phyloP scores from a whole-genome alignment of 2,797 vertebrate genomes.

The Melanotaenia nigrans region DNA sequence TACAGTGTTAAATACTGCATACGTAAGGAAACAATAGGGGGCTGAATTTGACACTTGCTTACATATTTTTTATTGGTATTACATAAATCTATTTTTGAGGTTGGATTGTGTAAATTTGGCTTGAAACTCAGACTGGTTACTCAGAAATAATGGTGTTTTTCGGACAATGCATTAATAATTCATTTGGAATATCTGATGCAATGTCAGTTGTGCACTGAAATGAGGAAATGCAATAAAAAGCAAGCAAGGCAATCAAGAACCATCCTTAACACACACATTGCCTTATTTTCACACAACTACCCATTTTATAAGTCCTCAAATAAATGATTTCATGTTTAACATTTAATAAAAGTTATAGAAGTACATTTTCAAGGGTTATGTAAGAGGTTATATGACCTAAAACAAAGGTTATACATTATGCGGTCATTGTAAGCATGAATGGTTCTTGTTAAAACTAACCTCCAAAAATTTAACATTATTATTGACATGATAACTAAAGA shows the following conservation, averaged over 20 bases:
- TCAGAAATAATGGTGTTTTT: slow-evolving; percentile 23
- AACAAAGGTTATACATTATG: slow-evolving; percentile 17
- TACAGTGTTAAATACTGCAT: slow-evolving; percentile 33
- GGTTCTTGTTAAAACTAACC: slow-evolving; percentile 39
- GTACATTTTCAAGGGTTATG: slow-evolving; percentile 29
- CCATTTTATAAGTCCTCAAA: slow-evolving; percentile 45
- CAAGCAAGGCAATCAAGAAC: slow-evolving; percentile 55
- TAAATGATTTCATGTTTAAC: slow-evolving; percentile 27
- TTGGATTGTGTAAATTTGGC: slow-evolving; percentile 8
- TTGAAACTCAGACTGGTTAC: neutral
- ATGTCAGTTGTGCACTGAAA: slow-evolving; percentile 37
- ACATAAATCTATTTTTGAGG: slow-evolving; percentile 13
- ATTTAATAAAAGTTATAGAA: slow-evolving; percentile 40
- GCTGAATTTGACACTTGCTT: slow-evolving; percentile 33
- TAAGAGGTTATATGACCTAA: slow-evolving; percentile 12
- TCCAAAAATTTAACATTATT: slow-evolving; percentile 25
- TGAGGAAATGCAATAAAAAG: slow-evolving; percentile 62
- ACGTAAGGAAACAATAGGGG: slow-evolving; percentile 15
- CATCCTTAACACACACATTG: slow-evolving; percentile 37
- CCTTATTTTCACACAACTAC: slow-evolving; percentile 57
- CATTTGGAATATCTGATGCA: slow-evolving; percentile 37
- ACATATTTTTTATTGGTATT: slow-evolving; percentile 34
- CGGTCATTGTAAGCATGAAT: slow-evolving; percentile 47
- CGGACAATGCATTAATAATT: slow-evolving; percentile 30
- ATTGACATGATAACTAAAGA: slow-evolving; percentile 7